phyloP scores from a whole-genome alignment of 1,140 invertebrate genomes.

The Drosophila hydei region DNA sequence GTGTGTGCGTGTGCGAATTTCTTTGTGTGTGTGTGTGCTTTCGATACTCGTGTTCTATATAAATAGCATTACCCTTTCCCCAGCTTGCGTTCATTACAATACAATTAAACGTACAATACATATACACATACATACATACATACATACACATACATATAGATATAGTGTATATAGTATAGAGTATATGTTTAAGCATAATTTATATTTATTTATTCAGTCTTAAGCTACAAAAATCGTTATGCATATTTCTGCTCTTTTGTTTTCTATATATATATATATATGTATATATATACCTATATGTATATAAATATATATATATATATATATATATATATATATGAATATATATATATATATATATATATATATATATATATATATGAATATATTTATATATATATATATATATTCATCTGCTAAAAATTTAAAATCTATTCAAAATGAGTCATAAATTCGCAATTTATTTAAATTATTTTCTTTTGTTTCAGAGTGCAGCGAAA shows the following conservation, averaged over 20 bases:
- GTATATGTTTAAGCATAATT: slow-evolving; percentile 66
- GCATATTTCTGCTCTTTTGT: slow-evolving; percentile 70
- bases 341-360: slow-evolving; percentile 6
- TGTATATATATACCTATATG: slow-evolving; percentile 8
- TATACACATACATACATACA: slow-evolving; percentile 24
- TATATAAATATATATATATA: slow-evolving; percentile 15
- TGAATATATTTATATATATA: slow-evolving; percentile 13
- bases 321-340: slow-evolving; percentile 13
- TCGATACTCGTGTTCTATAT: slow-evolving; percentile 44
- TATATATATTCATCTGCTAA: slow-evolving; percentile 31
- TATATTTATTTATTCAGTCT: slow-evolving; percentile 81
- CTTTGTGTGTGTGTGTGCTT: slow-evolving; percentile 23
- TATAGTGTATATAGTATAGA: slow-evolving; percentile 44
- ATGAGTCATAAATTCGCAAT: slow-evolving; percentile 79
- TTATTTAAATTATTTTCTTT: slow-evolving; percentile 49
- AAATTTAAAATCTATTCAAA: slow-evolving; percentile 72
- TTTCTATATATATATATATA: slow-evolving; percentile 12
- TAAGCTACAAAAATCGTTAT: slow-evolving; percentile 82
- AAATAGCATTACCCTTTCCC: slow-evolving; percentile 80
- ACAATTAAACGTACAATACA: slow-evolving; percentile 57
- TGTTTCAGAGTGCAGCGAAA: slow-evolving; percentile 50
- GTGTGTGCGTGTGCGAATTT: slow-evolving; percentile 17
- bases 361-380: slow-evolving; percentile 9
- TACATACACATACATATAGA: slow-evolving; percentile 19
- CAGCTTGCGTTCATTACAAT: slow-evolving; percentile 72